Evolutionary conservation across 2,113 vertebrate genomes (phyloP), one percentile per base, ranked within the genome.

Genomic region (Albula glossodonta): DNA sequence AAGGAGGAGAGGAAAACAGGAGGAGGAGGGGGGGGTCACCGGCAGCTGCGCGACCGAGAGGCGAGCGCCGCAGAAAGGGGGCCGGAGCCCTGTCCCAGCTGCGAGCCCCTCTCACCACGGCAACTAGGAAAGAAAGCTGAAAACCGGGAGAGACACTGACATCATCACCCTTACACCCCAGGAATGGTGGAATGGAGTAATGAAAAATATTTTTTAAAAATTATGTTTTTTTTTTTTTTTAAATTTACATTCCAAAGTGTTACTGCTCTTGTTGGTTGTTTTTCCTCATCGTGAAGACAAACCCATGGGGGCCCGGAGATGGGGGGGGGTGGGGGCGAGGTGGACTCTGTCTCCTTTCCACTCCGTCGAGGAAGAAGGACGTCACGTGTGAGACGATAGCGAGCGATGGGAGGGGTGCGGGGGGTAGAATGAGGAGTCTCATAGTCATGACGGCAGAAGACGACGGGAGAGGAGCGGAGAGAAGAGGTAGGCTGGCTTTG

Each of bases 21-120:
- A 13, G 89, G 82, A 86, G 89, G 83, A 77, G 89, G 85, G 86
- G 13, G 84, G 87, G 83, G 88, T 31, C 88, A 86, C 79, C 84
- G 87, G 88, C 89, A 88, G 89, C 87, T 83, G 81, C 80, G 90
- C 4, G 11, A 4, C 3, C 77, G 88, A 87, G 88, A 90, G 7
- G 85, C 63, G 49, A 52, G 81, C 0, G 41, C 22, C 22, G 66
- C 63, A 19, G 49, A 66, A 50, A 84, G 48, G 17, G 9, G 31
- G 31, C 31, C 31, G 31, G 31, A 41, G 31, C 31, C 31, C 8
- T 51, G 80, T 51, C 17, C 80, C 50, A 19, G 80, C 50, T 5
- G 51, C 31, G 31, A 41, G 31, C 31, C 31, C 31, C 31, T 41
- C 31, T 41, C 31, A 41, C 31, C 31, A 41, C 31, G 31, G 31